Conservation (phyloP, 1,140 invertebrate species). For the Gerris buenoi region DNA sequence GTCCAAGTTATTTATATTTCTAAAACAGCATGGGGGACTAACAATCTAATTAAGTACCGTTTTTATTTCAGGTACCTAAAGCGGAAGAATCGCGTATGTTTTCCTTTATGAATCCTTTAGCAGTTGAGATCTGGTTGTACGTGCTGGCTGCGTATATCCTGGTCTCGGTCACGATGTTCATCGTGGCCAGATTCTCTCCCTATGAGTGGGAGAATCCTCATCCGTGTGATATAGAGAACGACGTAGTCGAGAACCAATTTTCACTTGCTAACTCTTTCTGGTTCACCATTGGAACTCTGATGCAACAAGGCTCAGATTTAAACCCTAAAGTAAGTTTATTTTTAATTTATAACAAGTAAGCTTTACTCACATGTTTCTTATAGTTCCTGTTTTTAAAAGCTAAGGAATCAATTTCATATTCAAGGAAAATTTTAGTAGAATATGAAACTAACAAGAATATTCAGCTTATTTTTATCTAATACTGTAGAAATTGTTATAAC, state of each 20-base stretch:
- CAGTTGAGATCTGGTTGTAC: slow-evolving; percentile 69
- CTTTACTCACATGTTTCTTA: too few relatives aligned
- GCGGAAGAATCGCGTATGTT: slow-evolving; percentile 60
- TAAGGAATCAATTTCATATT: too few relatives aligned
- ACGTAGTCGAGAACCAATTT: slow-evolving; percentile 35
- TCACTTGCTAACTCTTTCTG: slow-evolving; percentile 52
- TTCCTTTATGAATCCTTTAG: slow-evolving; percentile 75
- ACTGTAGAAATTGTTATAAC: too few relatives aligned
- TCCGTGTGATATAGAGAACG: slow-evolving; percentile 46
- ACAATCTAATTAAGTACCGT: too few relatives aligned
- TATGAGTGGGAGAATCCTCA: slow-evolving; percentile 68
- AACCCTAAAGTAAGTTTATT: slow-evolving; percentile 42
- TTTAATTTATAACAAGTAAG: too few relatives aligned
- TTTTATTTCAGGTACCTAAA: slow-evolving; percentile 39
- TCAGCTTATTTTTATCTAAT: too few relatives aligned
- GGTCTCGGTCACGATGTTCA: slow-evolving; percentile 67
- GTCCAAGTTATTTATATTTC: too few relatives aligned
- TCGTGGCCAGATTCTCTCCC: slow-evolving; percentile 62
- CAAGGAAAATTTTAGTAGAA: too few relatives aligned
- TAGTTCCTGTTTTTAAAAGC: too few relatives aligned
- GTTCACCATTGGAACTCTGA: slow-evolving; percentile 67
- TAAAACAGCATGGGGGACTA: too few relatives aligned
- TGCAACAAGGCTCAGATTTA: slow-evolving; percentile 66
- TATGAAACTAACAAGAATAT: too few relatives aligned
- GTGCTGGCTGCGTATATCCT: slow-evolving; percentile 59